A percentile compares a stretch with the other conserved stretches of the same genome.
Evolutionary conservation across 2,888 invertebrate species (phyloP).

Genomic region (Trachelus stipa): DNA sequence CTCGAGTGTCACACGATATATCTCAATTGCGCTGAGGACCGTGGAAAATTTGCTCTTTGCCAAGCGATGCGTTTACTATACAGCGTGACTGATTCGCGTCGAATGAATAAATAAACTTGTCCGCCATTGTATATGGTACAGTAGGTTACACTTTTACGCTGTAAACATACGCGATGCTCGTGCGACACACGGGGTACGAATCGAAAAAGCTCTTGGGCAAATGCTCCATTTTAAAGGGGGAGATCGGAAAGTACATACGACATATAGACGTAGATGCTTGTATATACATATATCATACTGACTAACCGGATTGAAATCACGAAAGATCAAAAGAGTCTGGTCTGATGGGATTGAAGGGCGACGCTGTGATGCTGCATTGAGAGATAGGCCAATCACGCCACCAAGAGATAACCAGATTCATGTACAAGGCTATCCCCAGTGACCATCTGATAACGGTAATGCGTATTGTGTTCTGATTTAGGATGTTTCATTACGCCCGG

Average conservation of each 20-base stretch:
- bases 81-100: slow-evolving; percentile 51
- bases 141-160: not conserved
- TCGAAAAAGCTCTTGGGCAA: not conserved
- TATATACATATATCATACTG: slow-evolving; percentile 8
- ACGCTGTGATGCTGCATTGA: not conserved
- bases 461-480: slow-evolving; percentile 15
- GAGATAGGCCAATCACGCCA: slow-evolving; percentile 46
- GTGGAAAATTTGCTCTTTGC: slow-evolving; percentile 41
- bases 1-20: not conserved
- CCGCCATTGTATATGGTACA: slow-evolving; percentile 3
- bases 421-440: not conserved
- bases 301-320: slow-evolving; percentile 64
- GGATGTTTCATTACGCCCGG: not conserved
- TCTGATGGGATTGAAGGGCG: not conserved
- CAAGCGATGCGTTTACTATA: slow-evolving; percentile 35
- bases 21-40: slow-evolving; percentile 34
- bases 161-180: not conserved
- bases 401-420: slow-evolving; percentile 52
- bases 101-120: slow-evolving; percentile 55
- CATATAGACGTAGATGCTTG: not conserved
- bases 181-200: not conserved
- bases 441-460: slow-evolving; percentile 10
- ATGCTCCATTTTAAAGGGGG: not conserved
- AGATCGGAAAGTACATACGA: not conserved
- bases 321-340: slow-evolving; percentile 61